Evolutionary conservation across 1,140 invertebrate genomes (phyloP).

Genomic region (Stegodyphus dumicola): DNA sequence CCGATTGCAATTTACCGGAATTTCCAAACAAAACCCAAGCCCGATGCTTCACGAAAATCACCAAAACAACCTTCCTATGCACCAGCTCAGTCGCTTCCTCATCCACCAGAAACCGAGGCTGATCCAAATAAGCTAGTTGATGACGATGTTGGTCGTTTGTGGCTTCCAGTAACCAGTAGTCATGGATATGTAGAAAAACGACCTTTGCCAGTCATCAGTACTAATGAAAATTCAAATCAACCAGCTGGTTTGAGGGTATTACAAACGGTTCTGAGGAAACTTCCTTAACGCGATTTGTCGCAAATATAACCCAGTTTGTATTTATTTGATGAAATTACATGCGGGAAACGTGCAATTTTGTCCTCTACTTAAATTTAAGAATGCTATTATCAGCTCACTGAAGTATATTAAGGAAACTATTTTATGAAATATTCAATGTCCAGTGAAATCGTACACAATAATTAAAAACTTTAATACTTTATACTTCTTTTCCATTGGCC

Average conservation of each 20-base stretch:
- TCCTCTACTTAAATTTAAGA: background rate
- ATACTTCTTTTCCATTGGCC: no score
- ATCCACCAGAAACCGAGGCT: background rate
- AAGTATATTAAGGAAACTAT: no score
- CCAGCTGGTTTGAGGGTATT: constrained; percentile 15
- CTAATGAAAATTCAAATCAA: background rate
- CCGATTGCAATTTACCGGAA: constrained; percentile 16
- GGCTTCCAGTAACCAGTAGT: constrained; percentile 7
- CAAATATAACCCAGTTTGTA: background rate
- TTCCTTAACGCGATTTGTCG: background rate
- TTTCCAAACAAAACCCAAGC: background rate
- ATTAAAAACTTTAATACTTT: no score
- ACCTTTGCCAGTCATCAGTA: constrained; percentile 8
- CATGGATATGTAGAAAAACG: constrained; percentile 37
- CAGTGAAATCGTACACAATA: no score
- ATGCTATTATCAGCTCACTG: no score
- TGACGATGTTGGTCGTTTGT: constrained; percentile 10
- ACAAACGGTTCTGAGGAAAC: background rate
- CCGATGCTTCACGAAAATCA: background rate
- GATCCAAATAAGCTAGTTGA: constrained; percentile 33
- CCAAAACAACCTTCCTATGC: background rate
- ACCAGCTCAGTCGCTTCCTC: background rate
- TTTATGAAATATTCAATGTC: no score
- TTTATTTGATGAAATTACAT: background rate
- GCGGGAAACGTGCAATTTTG: background rate